phyloP scores from a whole-genome alignment of 2,888 invertebrate genomes.

The Pherbina coryleti region DNA sequence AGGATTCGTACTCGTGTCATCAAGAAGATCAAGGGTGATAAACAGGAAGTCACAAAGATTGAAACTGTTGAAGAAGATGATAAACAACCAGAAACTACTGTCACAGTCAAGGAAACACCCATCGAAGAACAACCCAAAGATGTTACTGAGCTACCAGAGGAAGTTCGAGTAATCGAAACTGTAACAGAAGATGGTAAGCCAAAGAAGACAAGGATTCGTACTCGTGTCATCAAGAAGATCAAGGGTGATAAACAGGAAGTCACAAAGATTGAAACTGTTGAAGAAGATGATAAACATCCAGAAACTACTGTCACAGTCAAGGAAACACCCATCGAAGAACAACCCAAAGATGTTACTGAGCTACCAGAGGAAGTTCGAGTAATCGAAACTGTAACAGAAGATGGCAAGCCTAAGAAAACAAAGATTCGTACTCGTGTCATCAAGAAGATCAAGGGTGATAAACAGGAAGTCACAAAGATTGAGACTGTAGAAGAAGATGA shows the following conservation, averaged over 20 bases:
- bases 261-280: constrained; percentile 65
- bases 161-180: constrained; percentile 59
- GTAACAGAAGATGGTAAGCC: constrained; percentile 62
- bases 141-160: constrained; percentile 54
- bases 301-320: constrained; percentile 55
- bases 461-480: constrained; percentile 63
- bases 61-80: constrained; percentile 56
- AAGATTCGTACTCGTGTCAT: constrained; percentile 64
- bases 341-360: constrained; percentile 43
- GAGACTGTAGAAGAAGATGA: constrained; percentile 61
- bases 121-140: constrained; percentile 54
- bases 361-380: constrained; percentile 55
- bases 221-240: constrained; percentile 42
- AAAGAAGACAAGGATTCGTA: constrained; percentile 60
- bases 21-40: constrained; percentile 62
- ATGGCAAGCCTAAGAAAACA: constrained; percentile 49
- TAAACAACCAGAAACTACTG: constrained; percentile 56
- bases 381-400: constrained; percentile 63
- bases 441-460: constrained; percentile 62
- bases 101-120: constrained; percentile 59
- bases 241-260: constrained; percentile 64
- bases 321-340: constrained; percentile 42
- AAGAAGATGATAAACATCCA: constrained; percentile 51
- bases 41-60: constrained; percentile 63
- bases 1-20: constrained; percentile 63